Conservation (phyloP, 2,888 invertebrate genomes). For the Mesorhabditis sp. region DNA sequence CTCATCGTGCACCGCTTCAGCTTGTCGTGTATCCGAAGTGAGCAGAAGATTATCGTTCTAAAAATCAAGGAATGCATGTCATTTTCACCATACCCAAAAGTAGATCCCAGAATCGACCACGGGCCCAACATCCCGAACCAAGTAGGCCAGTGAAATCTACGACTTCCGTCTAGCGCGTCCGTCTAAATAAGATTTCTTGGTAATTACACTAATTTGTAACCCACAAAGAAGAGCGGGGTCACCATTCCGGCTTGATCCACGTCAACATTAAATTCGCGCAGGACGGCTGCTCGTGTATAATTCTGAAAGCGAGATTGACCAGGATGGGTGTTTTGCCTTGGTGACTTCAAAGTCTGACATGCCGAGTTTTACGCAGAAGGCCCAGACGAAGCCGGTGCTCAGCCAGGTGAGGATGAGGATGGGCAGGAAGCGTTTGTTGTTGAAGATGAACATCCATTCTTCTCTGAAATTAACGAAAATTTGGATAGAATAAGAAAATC, state of each 20-base stretch:
- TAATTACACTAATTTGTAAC: background rate
- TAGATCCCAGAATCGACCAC: background rate
- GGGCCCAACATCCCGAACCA: background rate
- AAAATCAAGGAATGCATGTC: background rate
- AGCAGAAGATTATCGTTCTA: background rate
- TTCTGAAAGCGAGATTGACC: background rate
- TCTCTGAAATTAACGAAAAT: background rate
- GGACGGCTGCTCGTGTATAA: background rate
- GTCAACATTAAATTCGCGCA: background rate
- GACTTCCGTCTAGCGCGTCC: background rate
- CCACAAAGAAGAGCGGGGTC: background rate
- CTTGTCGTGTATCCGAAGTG: background rate
- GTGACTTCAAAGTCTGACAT: background rate
- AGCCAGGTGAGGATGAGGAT: background rate
- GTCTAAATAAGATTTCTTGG: background rate
- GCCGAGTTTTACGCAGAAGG: background rate
- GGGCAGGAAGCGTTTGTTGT: background rate
- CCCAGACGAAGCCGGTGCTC: conserved; percentile 6
- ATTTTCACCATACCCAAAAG: background rate
- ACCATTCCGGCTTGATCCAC: background rate
- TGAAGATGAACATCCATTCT: conserved; percentile 2
- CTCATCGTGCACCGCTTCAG: background rate
- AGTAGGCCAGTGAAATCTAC: background rate
- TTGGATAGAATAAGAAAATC: no score
- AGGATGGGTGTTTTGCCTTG: background rate